These are phyloP conservation scores for Drosophila guanche DNA, from an alignment of 1,140 invertebrate species.

Conservation along the genomic window DNA sequence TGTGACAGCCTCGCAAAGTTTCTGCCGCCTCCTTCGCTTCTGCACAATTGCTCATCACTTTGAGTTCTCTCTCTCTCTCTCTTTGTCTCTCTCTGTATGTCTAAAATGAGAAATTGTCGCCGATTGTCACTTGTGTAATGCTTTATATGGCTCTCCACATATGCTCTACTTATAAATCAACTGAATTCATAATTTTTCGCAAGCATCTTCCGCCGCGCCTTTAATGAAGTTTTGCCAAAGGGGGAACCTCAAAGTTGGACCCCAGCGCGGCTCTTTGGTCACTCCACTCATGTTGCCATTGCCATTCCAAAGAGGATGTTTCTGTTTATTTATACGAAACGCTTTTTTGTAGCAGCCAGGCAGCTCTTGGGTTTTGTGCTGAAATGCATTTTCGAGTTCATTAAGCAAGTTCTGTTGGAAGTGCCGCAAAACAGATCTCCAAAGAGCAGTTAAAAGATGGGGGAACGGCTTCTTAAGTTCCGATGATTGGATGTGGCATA, in stretches of 20 bases:
- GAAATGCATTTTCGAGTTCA: conserved; percentile 57
- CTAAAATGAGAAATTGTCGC: conserved; percentile 69
- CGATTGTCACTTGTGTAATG: conserved; percentile 60
- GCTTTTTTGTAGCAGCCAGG: conserved; percentile 13
- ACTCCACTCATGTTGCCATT: conserved; percentile 13
- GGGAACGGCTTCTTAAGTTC: background rate
- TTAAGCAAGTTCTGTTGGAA: conserved; percentile 47
- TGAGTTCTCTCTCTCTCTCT: conserved; percentile 26
- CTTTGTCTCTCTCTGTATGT: conserved; percentile 2
- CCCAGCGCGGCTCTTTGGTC: conserved; percentile 32
- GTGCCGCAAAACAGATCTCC: conserved; percentile 25
- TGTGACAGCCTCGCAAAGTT: conserved; percentile 39
- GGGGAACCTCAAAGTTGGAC: conserved; percentile 23
- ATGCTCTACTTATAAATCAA: conserved; percentile 67
- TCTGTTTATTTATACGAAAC: conserved; percentile 59
- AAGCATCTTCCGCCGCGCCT: conserved; percentile 30
- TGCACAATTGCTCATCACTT: conserved; percentile 75
- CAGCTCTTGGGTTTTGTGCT: conserved; percentile 17
- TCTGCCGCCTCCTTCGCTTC: conserved; percentile 8
- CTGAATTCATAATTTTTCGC: conserved; percentile 64
- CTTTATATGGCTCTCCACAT: background rate
- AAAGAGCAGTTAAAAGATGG: conserved; percentile 4
- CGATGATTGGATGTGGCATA: background rate
- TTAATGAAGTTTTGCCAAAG: conserved; percentile 61
- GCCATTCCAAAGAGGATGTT: conserved; percentile 60